A percentile compares a stretch with the other conserved stretches of the same genome.
These are phyloP conservation scores for Megalops cyprinoides DNA, from an alignment of 2,797 vertebrate genomes.

Conservation along the genomic window DNA sequence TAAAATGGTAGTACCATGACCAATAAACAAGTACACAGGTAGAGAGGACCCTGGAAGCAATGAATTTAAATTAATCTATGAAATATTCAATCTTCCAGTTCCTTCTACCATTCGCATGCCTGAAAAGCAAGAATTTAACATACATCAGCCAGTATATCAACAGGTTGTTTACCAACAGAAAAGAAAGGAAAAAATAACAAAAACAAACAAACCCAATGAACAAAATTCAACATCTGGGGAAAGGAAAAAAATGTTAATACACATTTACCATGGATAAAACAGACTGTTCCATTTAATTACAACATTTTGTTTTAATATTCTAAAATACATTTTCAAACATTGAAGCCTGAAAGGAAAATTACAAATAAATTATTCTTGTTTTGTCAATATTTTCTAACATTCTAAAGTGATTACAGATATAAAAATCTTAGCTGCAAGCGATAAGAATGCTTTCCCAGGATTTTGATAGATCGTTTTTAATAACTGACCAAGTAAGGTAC, in stretches of 20 bases:
- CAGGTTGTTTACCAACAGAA: background rate
- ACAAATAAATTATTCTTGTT: constrained; percentile 60
- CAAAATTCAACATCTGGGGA: constrained; percentile 7
- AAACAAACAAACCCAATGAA: background rate
- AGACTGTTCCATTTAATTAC: constrained; percentile 34
- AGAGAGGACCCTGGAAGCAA: background rate
- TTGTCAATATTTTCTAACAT: constrained; percentile 36
- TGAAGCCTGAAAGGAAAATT: constrained; percentile 43
- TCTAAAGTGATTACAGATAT: constrained; percentile 50
- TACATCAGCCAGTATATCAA: background rate
- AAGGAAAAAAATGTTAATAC: constrained; percentile 15
- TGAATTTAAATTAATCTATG: background rate
- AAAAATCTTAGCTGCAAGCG: constrained; percentile 30
- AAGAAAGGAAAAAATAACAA: background rate
- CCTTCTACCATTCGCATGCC: background rate
- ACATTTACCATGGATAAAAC: constrained; percentile 22
- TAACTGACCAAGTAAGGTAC: constrained; percentile 46
- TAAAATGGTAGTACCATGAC: background rate
- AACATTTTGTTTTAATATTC: constrained; percentile 41
- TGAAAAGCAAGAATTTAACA: background rate
- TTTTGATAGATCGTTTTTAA: background rate
- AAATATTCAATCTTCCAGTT: background rate
- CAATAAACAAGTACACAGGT: background rate
- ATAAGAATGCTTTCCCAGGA: background rate
- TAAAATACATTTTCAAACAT: constrained; percentile 57